phyloP scores from a whole-genome alignment of 2,797 vertebrate species.

The Urosaurus nigricauda region DNA sequence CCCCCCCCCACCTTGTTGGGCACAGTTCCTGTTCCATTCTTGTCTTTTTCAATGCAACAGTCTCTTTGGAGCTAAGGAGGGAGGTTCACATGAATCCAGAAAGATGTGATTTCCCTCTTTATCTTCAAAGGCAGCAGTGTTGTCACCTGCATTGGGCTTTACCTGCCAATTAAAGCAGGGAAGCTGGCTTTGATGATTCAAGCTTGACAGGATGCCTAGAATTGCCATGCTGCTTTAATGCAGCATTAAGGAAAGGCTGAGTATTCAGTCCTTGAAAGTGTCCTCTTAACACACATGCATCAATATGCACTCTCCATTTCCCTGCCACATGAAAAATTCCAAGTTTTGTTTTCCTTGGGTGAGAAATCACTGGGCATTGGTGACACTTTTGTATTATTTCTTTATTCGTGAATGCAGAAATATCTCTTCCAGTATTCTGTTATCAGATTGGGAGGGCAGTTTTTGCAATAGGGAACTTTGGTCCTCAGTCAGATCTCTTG shows the following conservation, averaged over 20 bases:
- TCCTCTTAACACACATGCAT: conserved; percentile 43
- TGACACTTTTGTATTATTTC: not conserved
- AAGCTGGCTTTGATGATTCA: conserved; percentile 66
- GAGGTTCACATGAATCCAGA: conserved; percentile 43
- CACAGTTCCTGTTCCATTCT: conserved; percentile 19
- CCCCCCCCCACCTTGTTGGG: not conserved
- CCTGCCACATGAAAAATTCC: not conserved
- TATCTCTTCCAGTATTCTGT: no score
- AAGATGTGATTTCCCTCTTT: conserved; percentile 54
- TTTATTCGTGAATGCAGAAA: no score
- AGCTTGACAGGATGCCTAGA: conserved; percentile 48
- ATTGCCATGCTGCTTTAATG: conserved; percentile 29
- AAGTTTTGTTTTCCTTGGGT: not conserved
- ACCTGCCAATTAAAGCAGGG: conserved; percentile 66
- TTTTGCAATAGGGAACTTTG: conserved; percentile 5
- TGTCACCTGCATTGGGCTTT: conserved; percentile 59
- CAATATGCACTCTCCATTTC: not conserved
- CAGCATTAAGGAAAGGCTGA: conserved; percentile 60
- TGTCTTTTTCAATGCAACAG: conserved; percentile 21
- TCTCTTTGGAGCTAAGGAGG: conserved; percentile 28
- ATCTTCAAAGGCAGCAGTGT: conserved; percentile 66
- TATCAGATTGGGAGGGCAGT: not conserved
- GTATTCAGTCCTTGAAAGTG: conserved; percentile 49
- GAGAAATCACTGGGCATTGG: not conserved
- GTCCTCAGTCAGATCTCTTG: not conserved